Base-by-base conservation (phyloP, 2,113 vertebrate genomes). In the Alexandromys fortis region DNA sequence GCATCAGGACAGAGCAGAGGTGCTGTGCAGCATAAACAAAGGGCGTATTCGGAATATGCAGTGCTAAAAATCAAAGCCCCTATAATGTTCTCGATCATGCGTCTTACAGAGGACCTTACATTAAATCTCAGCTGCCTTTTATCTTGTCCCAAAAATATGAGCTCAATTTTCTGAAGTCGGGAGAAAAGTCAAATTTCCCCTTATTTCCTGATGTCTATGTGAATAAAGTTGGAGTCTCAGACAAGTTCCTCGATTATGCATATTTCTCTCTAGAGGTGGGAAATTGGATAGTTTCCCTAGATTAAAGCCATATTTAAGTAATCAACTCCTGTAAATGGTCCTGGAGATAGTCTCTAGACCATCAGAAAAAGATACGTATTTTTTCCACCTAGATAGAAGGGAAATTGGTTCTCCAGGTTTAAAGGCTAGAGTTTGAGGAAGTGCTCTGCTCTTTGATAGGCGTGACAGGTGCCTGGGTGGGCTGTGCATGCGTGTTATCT, bases 121-220 rank as follows among this genome's bases (percentile, higher is more conserved):
- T 96, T 73, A 94, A 94, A 82, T 76, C 58, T 90, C 90, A 86
- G 79, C 6, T 12, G 72, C 92, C 88, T 96, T 96, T 96, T 77
- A 88, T 93, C 95, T 95, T 85, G 10, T 33, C 81, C 83, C 72
- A 11, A 89, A 76, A 47, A 94, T 83, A 70, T 26, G 89, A 96
- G 92, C 94, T 96, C 78, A 52, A 47, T 97, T 86, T 94, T 68
- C 83, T 76, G 28, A 95, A 78, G 78, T 91, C 85, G 42, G 83
- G 55, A 7, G 47, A 92, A 42, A 3, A 90, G 89, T 87, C 76
- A 89, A 89, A 91, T 86, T 91, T 68, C 72, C 67, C 67, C 33
- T 82, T 94, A 82, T 78, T 94, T 90, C 76, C 89, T 76, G 75
- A 45, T 79, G 22, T 47, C 85, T 68, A 49, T 85, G 22, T 61